A percentile compares a stretch with the other conserved stretches of the same genome.
Evolutionary conservation across 2,113 vertebrate genomes (phyloP).

Genomic region (Vulpes ferrilata): DNA sequence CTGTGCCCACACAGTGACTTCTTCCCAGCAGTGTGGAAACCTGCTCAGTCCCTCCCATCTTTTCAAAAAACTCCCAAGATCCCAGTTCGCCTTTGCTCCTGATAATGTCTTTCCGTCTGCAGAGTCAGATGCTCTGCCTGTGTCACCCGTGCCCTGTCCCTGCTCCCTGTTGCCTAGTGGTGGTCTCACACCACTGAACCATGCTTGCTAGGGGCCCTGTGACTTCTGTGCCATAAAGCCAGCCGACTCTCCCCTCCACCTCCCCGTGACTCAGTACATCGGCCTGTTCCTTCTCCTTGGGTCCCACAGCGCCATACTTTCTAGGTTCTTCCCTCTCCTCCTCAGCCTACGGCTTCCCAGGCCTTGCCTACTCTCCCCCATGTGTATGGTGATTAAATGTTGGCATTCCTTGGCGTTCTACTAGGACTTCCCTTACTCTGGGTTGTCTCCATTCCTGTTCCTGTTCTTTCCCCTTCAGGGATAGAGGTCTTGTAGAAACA

Average conservation of each 20-base stretch:
- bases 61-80: not conserved
- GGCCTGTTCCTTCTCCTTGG: not conserved
- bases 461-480: not conserved
- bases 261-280: not conserved
- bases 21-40: not conserved
- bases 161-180: not conserved
- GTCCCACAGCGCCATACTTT: fast-evolving
- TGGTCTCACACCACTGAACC: not conserved
- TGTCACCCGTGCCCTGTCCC: too few species aligned
- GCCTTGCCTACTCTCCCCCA: not conserved
- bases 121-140: too few species aligned
- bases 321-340: not conserved
- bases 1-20: not conserved
- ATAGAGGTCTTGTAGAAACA: not conserved
- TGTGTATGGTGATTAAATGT: not conserved
- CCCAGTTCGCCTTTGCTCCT: not conserved
- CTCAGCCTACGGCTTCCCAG: not conserved
- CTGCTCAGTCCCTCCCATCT: not conserved
- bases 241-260: not conserved
- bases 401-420: not conserved
- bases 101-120: not conserved
- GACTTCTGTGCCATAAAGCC: not conserved
- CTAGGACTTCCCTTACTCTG: not conserved
- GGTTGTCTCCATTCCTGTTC: not conserved
- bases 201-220: not conserved